Conservation (phyloP, 2,888 invertebrate genomes). For the Carabus problematicus region DNA sequence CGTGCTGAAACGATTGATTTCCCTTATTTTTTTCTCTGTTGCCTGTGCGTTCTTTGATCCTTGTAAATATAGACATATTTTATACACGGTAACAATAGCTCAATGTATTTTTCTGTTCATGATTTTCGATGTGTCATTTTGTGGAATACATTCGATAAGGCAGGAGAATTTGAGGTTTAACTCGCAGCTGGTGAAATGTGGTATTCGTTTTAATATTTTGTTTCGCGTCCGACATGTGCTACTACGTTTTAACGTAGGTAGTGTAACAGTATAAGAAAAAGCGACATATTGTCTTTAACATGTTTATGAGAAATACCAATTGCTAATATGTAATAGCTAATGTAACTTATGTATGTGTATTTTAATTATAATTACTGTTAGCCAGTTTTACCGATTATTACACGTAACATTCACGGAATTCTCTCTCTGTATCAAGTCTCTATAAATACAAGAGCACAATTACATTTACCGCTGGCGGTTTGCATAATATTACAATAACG, state of each 20-base stretch:
- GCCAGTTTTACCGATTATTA: too few relatives aligned
- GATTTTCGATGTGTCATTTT: slow-evolving; percentile 3
- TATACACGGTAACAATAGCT: slow-evolving; percentile 30
- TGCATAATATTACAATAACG: slow-evolving; percentile 10
- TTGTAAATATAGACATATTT: slow-evolving; percentile 41
- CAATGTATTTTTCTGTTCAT: slow-evolving; percentile 4
- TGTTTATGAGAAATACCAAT: too few relatives aligned
- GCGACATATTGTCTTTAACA: too few relatives aligned
- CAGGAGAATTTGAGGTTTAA: neutral
- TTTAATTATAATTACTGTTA: too few relatives aligned
- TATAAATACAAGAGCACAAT: slow-evolving; percentile 13
- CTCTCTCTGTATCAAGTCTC: neutral
- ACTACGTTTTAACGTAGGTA: too few relatives aligned
- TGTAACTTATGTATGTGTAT: too few relatives aligned
- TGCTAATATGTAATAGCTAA: too few relatives aligned
- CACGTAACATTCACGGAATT: too few relatives aligned
- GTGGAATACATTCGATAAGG: neutral
- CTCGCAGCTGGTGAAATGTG: too few relatives aligned
- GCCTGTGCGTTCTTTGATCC: slow-evolving; percentile 28
- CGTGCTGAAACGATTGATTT: slow-evolving; percentile 46
- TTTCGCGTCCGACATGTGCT: too few relatives aligned
- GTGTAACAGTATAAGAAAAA: too few relatives aligned
- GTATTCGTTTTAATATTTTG: too few relatives aligned
- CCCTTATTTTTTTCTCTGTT: slow-evolving; percentile 42
- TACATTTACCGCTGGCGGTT: neutral